These are phyloP conservation scores for Sylvicola fuscatus DNA, from an alignment of 2,888 invertebrate species.

Conservation along the genomic window DNA sequence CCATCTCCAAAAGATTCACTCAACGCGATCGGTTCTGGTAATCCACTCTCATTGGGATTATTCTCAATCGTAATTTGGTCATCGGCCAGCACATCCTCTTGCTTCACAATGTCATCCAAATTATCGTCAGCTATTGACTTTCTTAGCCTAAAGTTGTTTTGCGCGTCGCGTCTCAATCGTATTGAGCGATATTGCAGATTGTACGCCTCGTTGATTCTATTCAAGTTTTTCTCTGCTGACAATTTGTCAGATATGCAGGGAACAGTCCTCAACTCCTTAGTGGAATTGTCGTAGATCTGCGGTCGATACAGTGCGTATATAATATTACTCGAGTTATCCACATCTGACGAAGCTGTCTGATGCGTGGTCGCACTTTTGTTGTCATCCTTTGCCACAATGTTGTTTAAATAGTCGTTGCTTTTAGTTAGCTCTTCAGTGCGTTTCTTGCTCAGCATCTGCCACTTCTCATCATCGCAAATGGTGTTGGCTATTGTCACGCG, in stretches of 20 bases:
- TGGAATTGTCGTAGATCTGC: neutral
- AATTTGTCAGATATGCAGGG: too few relatives aligned
- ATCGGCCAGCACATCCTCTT: too few relatives aligned
- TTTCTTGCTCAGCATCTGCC: conserved; percentile 22
- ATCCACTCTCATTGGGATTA: too few relatives aligned
- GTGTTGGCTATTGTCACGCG: conserved; percentile 19
- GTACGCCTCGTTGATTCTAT: too few relatives aligned
- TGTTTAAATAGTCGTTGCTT: conserved; percentile 7
- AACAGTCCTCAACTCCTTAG: too few relatives aligned
- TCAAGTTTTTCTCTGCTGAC: too few relatives aligned
- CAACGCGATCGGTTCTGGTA: too few relatives aligned
- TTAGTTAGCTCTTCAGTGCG: conserved; percentile 14
- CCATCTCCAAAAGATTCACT: too few relatives aligned
- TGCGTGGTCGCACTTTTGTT: neutral
- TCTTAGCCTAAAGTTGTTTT: neutral
- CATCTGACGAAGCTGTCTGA: neutral
- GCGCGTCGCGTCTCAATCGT: too few relatives aligned
- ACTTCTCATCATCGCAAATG: conserved; percentile 24
- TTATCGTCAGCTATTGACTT: too few relatives aligned
- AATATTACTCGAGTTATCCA: neutral
- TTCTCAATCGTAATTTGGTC: too few relatives aligned
- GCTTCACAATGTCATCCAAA: too few relatives aligned
- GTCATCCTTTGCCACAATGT: conserved; percentile 1
- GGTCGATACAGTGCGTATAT: conserved; percentile 1
- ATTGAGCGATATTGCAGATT: conserved; percentile 1